Evolutionary conservation across 2,888 invertebrate species (phyloP).

Genomic region (Liodrosophila aerea): DNA sequence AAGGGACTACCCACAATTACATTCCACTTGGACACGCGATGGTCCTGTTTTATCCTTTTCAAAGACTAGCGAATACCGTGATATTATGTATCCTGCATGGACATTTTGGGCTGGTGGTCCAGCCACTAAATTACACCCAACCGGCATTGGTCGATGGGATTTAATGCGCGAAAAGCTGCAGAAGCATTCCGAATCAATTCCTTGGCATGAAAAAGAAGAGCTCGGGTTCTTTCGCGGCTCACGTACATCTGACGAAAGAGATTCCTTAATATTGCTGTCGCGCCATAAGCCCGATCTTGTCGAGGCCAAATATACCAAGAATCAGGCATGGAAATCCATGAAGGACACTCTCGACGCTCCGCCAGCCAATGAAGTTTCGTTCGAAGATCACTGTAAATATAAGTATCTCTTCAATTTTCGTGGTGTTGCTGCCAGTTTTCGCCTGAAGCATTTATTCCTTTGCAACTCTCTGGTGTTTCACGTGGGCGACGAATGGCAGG

Average conservation of each 20-base stretch:
- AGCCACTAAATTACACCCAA: slow-evolving; percentile 95
- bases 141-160: slow-evolving; percentile 97
- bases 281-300: slow-evolving; percentile 89
- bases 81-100: slow-evolving; percentile 98
- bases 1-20: slow-evolving; percentile 95
- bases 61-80: slow-evolving; percentile 91
- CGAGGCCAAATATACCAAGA: slow-evolving; percentile 97
- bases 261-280: slow-evolving; percentile 92
- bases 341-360: slow-evolving; percentile 93
- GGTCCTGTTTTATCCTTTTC: slow-evolving; percentile 97
- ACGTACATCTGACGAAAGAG: slow-evolving; percentile 94
- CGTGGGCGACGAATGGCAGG: slow-evolving; percentile 96
- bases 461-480: slow-evolving; percentile 97
- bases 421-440: slow-evolving; percentile 98
- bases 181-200: slow-evolving; percentile 85
- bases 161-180: slow-evolving; percentile 88
- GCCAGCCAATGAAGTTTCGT: slow-evolving; percentile 92
- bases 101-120: slow-evolving; percentile 99
- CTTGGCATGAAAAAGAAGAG: slow-evolving; percentile 89
- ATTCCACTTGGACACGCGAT: slow-evolving; percentile 37
- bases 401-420: slow-evolving; percentile 98
- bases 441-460: slow-evolving; percentile 96
- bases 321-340: slow-evolving; percentile 98
- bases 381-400: slow-evolving; percentile 96
- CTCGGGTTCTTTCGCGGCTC: slow-evolving; percentile 96